Percentiles rank a stretch among this genome's conserved stretches.
Conservation (phyloP, 2,113 vertebrate genomes). For the Martes martes region DNA sequence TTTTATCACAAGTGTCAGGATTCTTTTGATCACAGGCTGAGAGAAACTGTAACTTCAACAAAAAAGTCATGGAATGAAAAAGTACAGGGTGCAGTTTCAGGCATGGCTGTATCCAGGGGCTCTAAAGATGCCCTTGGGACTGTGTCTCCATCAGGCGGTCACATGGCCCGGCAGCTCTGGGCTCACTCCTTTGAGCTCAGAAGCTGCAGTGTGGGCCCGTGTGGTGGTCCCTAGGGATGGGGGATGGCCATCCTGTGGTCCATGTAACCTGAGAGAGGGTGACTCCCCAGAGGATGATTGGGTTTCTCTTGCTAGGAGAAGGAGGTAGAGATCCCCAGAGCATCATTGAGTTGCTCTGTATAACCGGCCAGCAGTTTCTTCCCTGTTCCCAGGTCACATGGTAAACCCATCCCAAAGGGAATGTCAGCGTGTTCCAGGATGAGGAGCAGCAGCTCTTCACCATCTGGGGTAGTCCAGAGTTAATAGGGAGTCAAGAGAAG, state of each 20-base stretch:
- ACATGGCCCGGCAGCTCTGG: neutral
- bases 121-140: neutral
- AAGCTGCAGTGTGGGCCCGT: rapidly evolving
- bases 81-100: neutral
- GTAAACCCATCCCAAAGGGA: neutral
- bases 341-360: neutral
- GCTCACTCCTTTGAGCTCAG: neutral
- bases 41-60: neutral
- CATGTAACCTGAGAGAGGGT: too few relatives aligned
- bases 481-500: neutral
- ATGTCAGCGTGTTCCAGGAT: too few relatives aligned
- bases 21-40: neutral
- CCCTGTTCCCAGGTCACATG: rapidly evolving
- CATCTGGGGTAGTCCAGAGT: neutral
- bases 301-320: neutral
- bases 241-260: neutral
- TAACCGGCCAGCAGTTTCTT: neutral
- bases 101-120: neutral
- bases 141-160: neutral
- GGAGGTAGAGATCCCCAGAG: neutral
- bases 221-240: neutral
- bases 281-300: neutral
- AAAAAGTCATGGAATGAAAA: neutral
- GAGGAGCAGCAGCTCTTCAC: neutral
- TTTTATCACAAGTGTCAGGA: neutral